A percentile compares a stretch with the other conserved stretches of the same genome.
Evolutionary conservation across 2,888 invertebrate genomes (phyloP).

Genomic region (Heteropelma amictum): DNA sequence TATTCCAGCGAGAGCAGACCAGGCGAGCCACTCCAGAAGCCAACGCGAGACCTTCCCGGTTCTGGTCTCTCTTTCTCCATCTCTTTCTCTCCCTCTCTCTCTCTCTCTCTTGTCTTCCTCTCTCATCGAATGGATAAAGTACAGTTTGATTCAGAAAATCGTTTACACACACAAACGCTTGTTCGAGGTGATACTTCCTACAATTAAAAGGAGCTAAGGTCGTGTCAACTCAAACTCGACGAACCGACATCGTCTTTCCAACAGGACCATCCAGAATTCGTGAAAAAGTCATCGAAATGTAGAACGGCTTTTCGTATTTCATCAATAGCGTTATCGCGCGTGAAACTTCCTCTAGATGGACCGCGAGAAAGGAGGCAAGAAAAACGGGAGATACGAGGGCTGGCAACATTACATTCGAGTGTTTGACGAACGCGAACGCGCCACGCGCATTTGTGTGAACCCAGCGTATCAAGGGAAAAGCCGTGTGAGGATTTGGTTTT

Average conservation of each 20-base stretch:
- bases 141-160: conserved; percentile 36
- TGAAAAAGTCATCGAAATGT: neutral
- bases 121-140: conserved; percentile 10
- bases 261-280: no score
- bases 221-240: no score
- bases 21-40: conserved; percentile 68
- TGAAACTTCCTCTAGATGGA: conserved; percentile 30
- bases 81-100: neutral
- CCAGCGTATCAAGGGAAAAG: conserved; percentile 35
- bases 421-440: conserved; percentile 74
- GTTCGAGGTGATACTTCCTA: no score
- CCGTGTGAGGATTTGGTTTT: conserved; percentile 51
- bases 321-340: neutral
- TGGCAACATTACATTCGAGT: conserved; percentile 75
- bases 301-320: neutral
- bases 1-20: conserved; percentile 63
- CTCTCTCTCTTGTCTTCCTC: neutral
- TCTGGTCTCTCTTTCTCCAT: conserved; percentile 28
- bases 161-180: conserved; percentile 22
- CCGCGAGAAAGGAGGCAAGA: conserved; percentile 8
- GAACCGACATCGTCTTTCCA: no score
- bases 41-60: conserved; percentile 64
- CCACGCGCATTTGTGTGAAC: conserved; percentile 68
- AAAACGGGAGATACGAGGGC: conserved; percentile 33
- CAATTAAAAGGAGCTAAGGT: no score